phyloP scores from a whole-genome alignment of 2,888 invertebrate species.

The Clunio marinus region DNA sequence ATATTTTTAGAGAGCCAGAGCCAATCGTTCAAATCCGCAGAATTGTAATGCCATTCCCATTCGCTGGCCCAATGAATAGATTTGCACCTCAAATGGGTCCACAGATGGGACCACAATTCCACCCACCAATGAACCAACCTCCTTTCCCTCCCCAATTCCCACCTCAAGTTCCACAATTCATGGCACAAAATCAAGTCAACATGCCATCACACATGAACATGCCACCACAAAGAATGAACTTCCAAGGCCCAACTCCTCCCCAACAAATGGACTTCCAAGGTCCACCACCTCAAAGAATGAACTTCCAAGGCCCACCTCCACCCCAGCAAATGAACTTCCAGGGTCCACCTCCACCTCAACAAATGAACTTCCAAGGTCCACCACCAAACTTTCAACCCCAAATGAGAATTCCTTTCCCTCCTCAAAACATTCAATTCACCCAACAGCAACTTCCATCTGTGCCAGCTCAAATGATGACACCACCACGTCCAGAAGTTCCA shows the following conservation, averaged over 20 bases:
- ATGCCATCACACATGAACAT: conserved; percentile 42
- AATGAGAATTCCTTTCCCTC: conserved; percentile 32
- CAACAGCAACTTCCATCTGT: conserved; percentile 49
- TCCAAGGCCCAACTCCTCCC: conserved; percentile 41
- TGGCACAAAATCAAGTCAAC: conserved; percentile 44
- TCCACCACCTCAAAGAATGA: conserved; percentile 41
- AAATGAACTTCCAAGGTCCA: conserved; percentile 39
- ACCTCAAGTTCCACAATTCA: conserved; percentile 44
- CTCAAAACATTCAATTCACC: conserved; percentile 41
- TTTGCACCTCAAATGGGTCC: conserved; percentile 25
- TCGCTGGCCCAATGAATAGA: neutral
- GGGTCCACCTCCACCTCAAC: conserved; percentile 42
- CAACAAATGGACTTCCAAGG: neutral
- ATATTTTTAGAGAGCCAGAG: conserved; percentile 2
- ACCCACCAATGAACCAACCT: conserved; percentile 41
- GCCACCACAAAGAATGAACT: conserved; percentile 37
- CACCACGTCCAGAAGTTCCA: conserved; percentile 52
- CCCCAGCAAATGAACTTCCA: conserved; percentile 42
- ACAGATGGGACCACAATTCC: conserved; percentile 44
- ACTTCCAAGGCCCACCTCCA: conserved; percentile 41
- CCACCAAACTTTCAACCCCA: conserved; percentile 43
- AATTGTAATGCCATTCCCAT: conserved; percentile 34
- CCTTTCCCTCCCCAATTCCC: conserved; percentile 42
- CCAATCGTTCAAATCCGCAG: conserved; percentile 31
- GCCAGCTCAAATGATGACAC: conserved; percentile 52